Conservation (phyloP, 2,113 vertebrate species). For the Tyrannus savana region DNA sequence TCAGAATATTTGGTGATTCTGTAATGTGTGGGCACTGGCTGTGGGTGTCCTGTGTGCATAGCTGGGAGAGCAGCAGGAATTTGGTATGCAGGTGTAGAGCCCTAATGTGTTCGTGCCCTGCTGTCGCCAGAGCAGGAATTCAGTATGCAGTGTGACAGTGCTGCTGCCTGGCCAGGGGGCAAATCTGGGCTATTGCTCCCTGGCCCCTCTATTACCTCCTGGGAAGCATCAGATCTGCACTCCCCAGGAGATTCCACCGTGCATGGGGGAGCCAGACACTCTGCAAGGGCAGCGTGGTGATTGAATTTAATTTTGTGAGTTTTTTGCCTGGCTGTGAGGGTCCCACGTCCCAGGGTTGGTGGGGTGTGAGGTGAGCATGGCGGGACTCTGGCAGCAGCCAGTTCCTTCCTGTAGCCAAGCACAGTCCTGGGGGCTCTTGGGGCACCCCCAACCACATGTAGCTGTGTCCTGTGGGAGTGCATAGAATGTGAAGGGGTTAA, state of each 20-base stretch:
- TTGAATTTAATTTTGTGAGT: background rate
- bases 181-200: fast-evolving
- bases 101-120: background rate
- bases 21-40: background rate
- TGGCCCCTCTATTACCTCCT: background rate
- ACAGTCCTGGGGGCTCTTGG: background rate
- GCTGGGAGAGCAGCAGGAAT: background rate
- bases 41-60: background rate
- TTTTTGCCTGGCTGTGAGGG: background rate
- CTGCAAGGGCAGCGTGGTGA: background rate
- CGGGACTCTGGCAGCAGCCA: background rate
- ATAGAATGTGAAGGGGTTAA: background rate
- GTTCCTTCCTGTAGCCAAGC: background rate
- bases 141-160: background rate
- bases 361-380: background rate
- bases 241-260: fast-evolving
- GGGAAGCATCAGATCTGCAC: background rate
- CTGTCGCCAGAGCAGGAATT: background rate
- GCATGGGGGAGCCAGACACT: background rate
- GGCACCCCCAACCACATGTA: background rate
- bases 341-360: background rate
- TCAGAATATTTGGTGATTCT: background rate
- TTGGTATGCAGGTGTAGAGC: fast-evolving
- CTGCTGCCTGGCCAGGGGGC: background rate
- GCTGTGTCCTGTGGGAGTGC: background rate